A percentile compares a stretch with the other conserved stretches of the same genome.
Evolutionary conservation across 2,113 vertebrate genomes (phyloP).

Genomic region (Tragelaphus buxtoni): DNA sequence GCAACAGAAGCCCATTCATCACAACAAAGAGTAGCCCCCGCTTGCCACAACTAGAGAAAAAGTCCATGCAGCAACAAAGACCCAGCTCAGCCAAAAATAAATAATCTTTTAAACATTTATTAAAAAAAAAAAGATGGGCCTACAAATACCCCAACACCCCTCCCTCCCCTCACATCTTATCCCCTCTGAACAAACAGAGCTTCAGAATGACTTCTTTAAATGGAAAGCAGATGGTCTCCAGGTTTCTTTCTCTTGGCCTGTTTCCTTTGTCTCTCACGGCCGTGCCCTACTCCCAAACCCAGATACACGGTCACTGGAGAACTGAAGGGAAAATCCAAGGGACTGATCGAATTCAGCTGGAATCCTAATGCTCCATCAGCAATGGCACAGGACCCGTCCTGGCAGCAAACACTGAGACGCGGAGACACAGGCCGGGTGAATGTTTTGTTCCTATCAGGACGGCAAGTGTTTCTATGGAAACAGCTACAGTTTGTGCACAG

Average conservation of each 20-base stretch:
- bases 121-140: not conserved
- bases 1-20: not conserved
- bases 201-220: not conserved
- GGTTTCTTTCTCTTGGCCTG: not conserved
- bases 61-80: not conserved
- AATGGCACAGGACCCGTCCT: conserved; percentile 14
- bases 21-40: not conserved
- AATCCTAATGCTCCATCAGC: not conserved
- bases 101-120: not conserved
- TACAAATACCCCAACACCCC: not conserved
- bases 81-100: not conserved
- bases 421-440: conserved; percentile 4
- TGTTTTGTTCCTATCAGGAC: conserved; percentile 56
- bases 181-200: not conserved
- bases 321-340: not conserved
- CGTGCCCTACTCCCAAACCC: not conserved
- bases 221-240: not conserved
- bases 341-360: conserved; percentile 2
- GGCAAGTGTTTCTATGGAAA: conserved; percentile 52
- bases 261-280: not conserved
- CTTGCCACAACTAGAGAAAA: not conserved
- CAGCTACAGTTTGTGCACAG: conserved; percentile 50
- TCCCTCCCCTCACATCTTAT: not conserved
- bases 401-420: conserved; percentile 9
- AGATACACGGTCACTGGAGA: not conserved